Evolutionary conservation across 92 coral and sea anemone genomes (phyloP).

Genomic region (Porites divaricata): DNA sequence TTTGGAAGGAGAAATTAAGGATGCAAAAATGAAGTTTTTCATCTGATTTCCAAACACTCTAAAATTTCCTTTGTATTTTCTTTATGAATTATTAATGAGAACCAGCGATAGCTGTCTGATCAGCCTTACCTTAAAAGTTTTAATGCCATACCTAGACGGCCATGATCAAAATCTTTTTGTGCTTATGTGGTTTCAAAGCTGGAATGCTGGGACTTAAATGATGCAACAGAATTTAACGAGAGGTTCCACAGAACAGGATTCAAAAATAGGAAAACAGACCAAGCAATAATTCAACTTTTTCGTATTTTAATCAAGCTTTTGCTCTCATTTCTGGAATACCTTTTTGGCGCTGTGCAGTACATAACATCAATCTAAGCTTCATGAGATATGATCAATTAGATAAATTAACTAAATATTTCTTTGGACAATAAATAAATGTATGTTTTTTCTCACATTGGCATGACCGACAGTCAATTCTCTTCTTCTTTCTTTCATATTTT

Average conservation of each 20-base stretch:
- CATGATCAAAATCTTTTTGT: too few relatives aligned
- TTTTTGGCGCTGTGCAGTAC: conserved; percentile 29
- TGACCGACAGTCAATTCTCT: conserved; percentile 36
- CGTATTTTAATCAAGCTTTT: conserved; percentile 33
- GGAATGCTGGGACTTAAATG: background rate
- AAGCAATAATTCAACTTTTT: background rate
- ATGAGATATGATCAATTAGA: conserved; percentile 25
- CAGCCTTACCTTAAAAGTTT: too few relatives aligned
- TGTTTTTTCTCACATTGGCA: conserved; percentile 18
- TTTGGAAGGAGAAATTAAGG: too few relatives aligned
- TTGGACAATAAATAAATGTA: conserved; percentile 53
- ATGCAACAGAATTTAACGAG: background rate
- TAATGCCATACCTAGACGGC: too few relatives aligned
- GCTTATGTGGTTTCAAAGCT: background rate
- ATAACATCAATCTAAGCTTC: conserved; percentile 37
- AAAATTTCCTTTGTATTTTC: too few relatives aligned
- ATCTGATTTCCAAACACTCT: too few relatives aligned
- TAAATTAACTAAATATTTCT: conserved; percentile 50
- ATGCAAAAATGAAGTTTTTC: too few relatives aligned
- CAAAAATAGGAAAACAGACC: background rate
- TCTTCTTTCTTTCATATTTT: conserved; percentile 18
- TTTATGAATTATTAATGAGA: too few relatives aligned
- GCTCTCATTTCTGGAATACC: conserved; percentile 21
- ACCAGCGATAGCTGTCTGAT: too few relatives aligned
- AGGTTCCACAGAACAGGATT: background rate